Conservation (phyloP, 1,140 invertebrate genomes). For the Dinothrombium tinctorium region DNA sequence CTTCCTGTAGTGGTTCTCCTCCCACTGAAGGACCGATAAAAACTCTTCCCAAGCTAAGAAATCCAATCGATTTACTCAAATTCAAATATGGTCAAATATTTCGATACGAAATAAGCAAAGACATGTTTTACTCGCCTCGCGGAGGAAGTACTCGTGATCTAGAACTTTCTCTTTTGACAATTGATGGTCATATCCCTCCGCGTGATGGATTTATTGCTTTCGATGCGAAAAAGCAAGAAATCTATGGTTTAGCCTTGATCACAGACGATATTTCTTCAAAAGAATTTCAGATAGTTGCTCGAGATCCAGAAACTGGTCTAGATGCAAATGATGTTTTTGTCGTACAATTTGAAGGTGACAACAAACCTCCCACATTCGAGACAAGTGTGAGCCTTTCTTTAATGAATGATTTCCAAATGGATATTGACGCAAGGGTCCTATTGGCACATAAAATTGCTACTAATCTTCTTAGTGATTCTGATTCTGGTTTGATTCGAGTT, state of each 20-base stretch:
- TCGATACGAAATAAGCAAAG: slow-evolving; percentile 3
- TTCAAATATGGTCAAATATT: slow-evolving; percentile 6
- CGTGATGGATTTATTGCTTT: not conserved
- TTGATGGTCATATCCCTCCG: not conserved
- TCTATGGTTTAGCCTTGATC: not conserved
- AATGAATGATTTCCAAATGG: not conserved
- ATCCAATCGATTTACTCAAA: slow-evolving; percentile 1
- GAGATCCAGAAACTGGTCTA: not conserved
- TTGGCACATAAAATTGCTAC: not conserved
- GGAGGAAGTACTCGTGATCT: slow-evolving; percentile 4
- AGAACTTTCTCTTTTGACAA: not conserved
- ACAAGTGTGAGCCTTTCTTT: not conserved
- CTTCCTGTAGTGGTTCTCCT: not conserved
- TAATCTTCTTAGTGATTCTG: not conserved
- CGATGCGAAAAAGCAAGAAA: not conserved
- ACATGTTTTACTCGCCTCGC: slow-evolving; percentile 3
- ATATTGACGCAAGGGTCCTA: not conserved
- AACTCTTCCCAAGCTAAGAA: slow-evolving; percentile 1
- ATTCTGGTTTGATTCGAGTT: too few species aligned
- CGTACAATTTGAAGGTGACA: not conserved
- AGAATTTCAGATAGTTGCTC: not conserved
- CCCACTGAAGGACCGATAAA: not conserved
- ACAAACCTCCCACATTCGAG: not conserved
- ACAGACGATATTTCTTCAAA: not conserved
- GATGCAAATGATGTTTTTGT: slow-evolving; percentile 1